Evolutionary conservation across 2,797 vertebrate genomes (phyloP).

Genomic region (Spheniscus humboldti): DNA sequence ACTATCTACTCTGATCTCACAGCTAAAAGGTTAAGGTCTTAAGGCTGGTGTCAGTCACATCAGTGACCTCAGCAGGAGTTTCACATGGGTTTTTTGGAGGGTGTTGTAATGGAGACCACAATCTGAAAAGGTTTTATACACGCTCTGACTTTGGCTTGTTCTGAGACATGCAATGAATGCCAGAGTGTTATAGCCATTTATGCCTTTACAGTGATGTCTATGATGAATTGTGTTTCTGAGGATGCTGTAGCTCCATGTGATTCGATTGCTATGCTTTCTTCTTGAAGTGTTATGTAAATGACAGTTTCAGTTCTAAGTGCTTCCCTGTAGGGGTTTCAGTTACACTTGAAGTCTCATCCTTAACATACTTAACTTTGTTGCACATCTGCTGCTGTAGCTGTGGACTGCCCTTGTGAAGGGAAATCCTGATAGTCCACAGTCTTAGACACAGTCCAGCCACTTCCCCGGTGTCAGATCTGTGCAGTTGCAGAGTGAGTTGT

Average conservation of each 20-base stretch:
- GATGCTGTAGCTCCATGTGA: background rate
- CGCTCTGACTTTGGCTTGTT: background rate
- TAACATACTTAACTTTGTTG: background rate
- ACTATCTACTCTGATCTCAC: background rate
- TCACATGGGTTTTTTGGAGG: background rate
- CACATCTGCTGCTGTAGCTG: background rate
- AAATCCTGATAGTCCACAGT: fast-evolving
- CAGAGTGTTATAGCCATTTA: background rate
- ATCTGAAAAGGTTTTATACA: background rate
- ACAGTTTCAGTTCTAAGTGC: background rate
- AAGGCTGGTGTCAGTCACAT: background rate
- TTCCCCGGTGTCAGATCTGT: fast-evolving
- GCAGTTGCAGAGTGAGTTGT: background rate
- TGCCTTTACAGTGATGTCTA: background rate
- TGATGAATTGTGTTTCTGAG: background rate
- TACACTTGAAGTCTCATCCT: background rate
- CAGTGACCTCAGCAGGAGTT: background rate
- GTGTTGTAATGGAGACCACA: background rate
- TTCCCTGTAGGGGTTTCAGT: background rate
- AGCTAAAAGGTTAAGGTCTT: background rate
- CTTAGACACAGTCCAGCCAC: background rate
- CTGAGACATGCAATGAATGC: background rate
- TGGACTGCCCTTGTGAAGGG: background rate
- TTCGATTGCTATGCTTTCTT: background rate
- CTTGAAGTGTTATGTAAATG: background rate